Conservation (phyloP, 2,888 invertebrate genomes). For the Seladonia tumulorum region DNA sequence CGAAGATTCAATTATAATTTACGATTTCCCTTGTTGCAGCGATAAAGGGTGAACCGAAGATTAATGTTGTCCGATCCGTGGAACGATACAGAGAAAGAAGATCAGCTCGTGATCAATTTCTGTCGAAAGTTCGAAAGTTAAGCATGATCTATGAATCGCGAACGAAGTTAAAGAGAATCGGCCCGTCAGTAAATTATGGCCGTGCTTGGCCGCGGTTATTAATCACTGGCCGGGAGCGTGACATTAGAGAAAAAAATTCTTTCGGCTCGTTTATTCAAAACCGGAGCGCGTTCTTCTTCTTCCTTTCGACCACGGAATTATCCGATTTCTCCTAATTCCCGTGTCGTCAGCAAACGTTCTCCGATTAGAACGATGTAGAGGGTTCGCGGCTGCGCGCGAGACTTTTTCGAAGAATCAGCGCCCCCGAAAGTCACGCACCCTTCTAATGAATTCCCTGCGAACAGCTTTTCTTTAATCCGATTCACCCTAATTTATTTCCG, state of each 20-base stretch:
- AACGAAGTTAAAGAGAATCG: constrained; percentile 45
- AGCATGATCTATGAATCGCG: constrained; percentile 52
- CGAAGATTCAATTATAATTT: constrained; percentile 42
- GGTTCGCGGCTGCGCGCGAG: neutral
- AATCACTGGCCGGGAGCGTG: constrained; percentile 29
- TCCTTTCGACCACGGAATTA: neutral
- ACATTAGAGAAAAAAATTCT: constrained; percentile 23
- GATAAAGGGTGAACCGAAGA: constrained; percentile 17
- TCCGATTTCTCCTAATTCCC: neutral
- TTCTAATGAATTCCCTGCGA: constrained; percentile 24
- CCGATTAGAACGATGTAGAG: neutral
- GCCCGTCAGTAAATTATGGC: constrained; percentile 40
- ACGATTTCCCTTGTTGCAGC: constrained; percentile 2
- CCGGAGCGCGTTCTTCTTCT: neutral
- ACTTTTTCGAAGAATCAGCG: neutral
- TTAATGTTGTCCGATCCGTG: constrained; percentile 32
- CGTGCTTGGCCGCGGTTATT: constrained; percentile 14
- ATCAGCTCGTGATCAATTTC: constrained; percentile 42
- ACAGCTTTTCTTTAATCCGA: constrained; percentile 24
- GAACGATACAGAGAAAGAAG: constrained; percentile 23
- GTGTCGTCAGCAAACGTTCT: neutral
- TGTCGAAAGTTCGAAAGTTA: constrained; percentile 43
- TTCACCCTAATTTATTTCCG: constrained; percentile 25
- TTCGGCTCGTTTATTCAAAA: constrained; percentile 10
- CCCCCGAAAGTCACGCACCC: constrained; percentile 18